Conservation (phyloP, 2,113 vertebrate species). For the Cacatua alba region DNA sequence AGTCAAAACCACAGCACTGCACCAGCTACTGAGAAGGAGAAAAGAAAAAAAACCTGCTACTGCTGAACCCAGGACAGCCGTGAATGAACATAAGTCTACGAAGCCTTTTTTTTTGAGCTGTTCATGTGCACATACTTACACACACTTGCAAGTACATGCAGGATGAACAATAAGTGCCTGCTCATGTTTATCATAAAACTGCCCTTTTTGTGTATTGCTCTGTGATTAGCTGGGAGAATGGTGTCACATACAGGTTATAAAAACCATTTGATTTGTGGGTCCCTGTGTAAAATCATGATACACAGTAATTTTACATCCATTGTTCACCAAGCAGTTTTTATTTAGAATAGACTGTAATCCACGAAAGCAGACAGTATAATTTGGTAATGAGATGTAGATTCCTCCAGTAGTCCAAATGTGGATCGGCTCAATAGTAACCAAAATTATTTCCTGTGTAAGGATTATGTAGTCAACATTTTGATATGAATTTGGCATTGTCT, state of each 20-base stretch:
- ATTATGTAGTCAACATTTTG: not conserved
- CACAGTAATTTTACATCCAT: not conserved
- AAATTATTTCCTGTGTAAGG: not conserved
- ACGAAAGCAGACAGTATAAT: not conserved
- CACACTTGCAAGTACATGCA: not conserved
- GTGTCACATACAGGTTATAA: not conserved
- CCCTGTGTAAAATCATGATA: not conserved
- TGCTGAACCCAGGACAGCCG: not conserved
- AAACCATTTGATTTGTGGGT: not conserved
- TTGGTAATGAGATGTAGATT: not conserved
- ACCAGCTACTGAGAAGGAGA: no score
- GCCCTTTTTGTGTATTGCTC: not conserved
- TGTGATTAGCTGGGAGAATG: not conserved
- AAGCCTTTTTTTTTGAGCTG: not conserved
- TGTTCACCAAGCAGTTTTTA: not conserved
- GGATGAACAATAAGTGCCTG: not conserved
- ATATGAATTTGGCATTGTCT: not conserved
- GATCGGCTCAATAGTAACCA: not conserved
- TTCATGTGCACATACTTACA: not conserved
- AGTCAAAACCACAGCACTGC: no score
- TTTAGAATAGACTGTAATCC: not conserved
- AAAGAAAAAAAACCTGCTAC: no score
- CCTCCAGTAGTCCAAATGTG: not conserved
- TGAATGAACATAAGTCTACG: not conserved
- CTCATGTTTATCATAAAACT: not conserved